phyloP scores from a whole-genome alignment of 1,140 invertebrate species.

The Leptopilina clavipes region DNA sequence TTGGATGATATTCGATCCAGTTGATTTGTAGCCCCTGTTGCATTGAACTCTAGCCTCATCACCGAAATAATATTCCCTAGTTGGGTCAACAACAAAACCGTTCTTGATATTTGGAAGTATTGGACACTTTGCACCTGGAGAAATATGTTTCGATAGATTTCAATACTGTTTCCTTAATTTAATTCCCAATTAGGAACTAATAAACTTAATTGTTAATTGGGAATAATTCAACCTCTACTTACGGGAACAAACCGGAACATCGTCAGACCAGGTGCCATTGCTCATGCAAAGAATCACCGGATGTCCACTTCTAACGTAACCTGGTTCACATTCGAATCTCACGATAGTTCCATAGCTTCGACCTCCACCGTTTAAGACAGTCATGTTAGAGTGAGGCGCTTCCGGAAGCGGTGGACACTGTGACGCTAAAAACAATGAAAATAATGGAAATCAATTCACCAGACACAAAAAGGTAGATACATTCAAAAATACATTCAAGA shows the following conservation, averaged over 20 bases:
- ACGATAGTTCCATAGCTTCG: slow-evolving; percentile 96
- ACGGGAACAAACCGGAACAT: slow-evolving; percentile 91
- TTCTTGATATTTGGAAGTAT: slow-evolving; percentile 89
- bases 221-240: slow-evolving; percentile 63
- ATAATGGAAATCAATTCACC: slow-evolving; percentile 34
- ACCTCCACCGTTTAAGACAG: slow-evolving; percentile 93
- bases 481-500: too few species aligned
- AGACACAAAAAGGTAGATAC: too few species aligned
- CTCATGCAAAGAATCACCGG: slow-evolving; percentile 96
- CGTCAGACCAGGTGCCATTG: slow-evolving; percentile 96
- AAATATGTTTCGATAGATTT: background rate
- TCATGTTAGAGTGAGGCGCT: slow-evolving; percentile 90
- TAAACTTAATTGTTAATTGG: background rate
- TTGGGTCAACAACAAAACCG: slow-evolving; percentile 87
- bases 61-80: slow-evolving; percentile 86
- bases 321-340: slow-evolving; percentile 94
- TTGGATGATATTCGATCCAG: slow-evolving; percentile 89
- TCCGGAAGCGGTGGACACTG: slow-evolving; percentile 93
- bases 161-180: too few species aligned
- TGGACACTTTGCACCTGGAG: slow-evolving; percentile 84
- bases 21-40: slow-evolving; percentile 89
- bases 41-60: slow-evolving; percentile 96
- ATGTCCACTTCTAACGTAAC: slow-evolving; percentile 90
- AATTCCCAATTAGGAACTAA: too few species aligned
- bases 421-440: slow-evolving; percentile 79